Conservation (phyloP, 2,113 vertebrate species). For the Boleophthalmus pectinirostris region DNA sequence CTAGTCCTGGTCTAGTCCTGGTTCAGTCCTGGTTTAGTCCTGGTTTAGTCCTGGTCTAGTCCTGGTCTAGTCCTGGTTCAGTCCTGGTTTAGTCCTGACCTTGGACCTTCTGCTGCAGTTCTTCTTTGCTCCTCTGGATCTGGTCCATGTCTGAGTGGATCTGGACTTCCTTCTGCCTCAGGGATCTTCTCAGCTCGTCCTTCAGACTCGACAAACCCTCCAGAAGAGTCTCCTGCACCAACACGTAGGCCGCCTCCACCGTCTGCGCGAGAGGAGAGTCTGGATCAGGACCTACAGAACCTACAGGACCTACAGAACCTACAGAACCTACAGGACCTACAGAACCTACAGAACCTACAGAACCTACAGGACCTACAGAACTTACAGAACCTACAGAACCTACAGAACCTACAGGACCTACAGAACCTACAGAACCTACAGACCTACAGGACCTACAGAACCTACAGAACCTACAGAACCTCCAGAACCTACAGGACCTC, state of each 20-base stretch:
- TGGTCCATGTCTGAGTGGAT: constrained; percentile 5
- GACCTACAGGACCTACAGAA: no score
- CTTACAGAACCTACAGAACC: no score
- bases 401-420: no score
- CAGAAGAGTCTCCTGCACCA: background rate
- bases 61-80: no score
- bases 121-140: background rate
- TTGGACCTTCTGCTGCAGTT: background rate
- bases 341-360: no score
- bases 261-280: background rate
- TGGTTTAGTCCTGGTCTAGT: background rate
- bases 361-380: no score
- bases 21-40: background rate
- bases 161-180: background rate
- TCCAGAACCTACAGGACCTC: no score
- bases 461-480: no score
- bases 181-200: background rate
- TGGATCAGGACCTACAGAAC: background rate
- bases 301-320: no score
- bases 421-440: no score
- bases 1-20: background rate
- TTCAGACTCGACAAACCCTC: background rate
- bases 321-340: no score
- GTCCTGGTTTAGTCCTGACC: background rate
- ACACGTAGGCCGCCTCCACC: background rate